These are phyloP conservation scores for Pollenia labialis DNA, from an alignment of 2,888 invertebrate species.

Conservation along the genomic window DNA sequence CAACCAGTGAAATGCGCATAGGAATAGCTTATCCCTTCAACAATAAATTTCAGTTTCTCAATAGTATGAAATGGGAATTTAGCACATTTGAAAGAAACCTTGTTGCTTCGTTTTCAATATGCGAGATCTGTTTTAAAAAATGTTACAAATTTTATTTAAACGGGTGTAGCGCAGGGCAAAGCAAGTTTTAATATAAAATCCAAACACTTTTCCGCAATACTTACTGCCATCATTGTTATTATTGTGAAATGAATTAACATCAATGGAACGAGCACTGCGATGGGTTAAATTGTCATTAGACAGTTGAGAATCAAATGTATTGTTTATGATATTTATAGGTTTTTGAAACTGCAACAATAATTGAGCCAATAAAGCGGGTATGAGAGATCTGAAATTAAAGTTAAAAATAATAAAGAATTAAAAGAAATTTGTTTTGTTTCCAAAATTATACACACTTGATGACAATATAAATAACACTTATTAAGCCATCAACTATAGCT, in stretches of 20 bases:
- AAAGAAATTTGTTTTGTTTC: constrained; percentile 5
- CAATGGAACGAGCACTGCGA: constrained; percentile 76
- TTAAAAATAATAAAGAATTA: constrained; percentile 55
- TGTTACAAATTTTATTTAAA: no score
- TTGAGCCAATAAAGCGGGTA: constrained; percentile 83
- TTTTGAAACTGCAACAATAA: constrained; percentile 82
- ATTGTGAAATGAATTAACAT: constrained; percentile 54
- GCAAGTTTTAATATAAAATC: constrained; percentile 18
- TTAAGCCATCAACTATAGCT: constrained; percentile 87
- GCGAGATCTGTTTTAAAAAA: no score
- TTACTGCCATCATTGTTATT: constrained; percentile 67
- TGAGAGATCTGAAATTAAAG: constrained; percentile 79
- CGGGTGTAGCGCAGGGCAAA: no score
- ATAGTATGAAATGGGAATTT: no score
- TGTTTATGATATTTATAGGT: constrained; percentile 51
- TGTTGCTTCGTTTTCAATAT: no score
- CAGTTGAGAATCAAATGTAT: constrained; percentile 33
- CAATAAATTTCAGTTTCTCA: no score
- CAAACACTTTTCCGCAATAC: background rate
- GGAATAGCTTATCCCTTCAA: no score
- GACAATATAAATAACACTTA: constrained; percentile 85
- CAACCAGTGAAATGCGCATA: no score
- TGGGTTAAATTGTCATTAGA: constrained; percentile 64
- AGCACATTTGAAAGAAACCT: no score
- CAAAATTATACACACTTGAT: constrained; percentile 78